Evolutionary conservation across 1,140 invertebrate genomes (phyloP).

Genomic region (Euura saliciscinereae): DNA sequence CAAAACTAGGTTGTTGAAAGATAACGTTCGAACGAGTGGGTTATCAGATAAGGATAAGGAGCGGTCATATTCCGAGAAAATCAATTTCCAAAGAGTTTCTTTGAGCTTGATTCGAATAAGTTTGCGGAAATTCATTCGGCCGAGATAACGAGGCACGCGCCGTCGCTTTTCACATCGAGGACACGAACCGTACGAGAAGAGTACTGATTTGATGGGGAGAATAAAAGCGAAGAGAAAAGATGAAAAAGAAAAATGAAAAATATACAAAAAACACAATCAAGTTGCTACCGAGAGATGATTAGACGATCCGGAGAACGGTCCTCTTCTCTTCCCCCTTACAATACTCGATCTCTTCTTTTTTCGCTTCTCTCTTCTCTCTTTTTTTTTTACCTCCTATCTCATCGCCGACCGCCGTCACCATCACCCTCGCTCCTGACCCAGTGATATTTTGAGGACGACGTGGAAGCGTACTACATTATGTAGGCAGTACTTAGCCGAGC

Average conservation of each 20-base stretch:
- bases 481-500: conserved; percentile 25
- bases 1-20: too few species aligned
- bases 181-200: neutral
- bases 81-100: too few species aligned
- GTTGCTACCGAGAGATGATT: neutral
- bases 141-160: neutral
- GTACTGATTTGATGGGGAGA: neutral
- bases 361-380: neutral
- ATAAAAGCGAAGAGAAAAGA: neutral
- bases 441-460: conserved; percentile 36
- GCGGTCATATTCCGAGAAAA: too few species aligned
- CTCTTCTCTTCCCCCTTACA: neutral
- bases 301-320: neutral
- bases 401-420: neutral
- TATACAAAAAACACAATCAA: neutral
- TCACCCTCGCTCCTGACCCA: conserved; percentile 43
- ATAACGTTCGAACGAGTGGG: too few species aligned
- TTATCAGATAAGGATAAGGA: too few species aligned
- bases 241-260: neutral
- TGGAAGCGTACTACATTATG: conserved; percentile 23
- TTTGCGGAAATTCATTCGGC: neutral
- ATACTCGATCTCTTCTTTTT: neutral
- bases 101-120: neutral
- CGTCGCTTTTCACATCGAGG: too few species aligned
- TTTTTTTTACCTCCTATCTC: neutral